Evolutionary conservation across 2,797 vertebrate genomes (phyloP).

Genomic region (Gorsachius magnificus): DNA sequence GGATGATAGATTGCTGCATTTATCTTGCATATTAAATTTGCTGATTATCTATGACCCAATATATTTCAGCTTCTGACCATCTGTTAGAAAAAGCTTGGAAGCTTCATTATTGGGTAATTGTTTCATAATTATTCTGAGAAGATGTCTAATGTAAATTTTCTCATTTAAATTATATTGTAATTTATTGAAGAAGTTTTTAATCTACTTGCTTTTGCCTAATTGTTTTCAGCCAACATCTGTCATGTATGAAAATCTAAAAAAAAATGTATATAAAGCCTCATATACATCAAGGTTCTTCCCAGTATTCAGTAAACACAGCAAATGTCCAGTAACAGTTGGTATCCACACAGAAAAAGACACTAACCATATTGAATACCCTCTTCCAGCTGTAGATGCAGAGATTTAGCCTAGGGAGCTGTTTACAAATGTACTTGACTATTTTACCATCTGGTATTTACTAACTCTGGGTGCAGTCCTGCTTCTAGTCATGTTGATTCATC

Average conservation of each 20-base stretch:
- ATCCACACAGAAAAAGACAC: conserved; percentile 27
- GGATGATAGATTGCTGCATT: conserved; percentile 35
- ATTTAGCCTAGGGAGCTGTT: conserved; percentile 34
- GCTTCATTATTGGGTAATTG: conserved; percentile 57
- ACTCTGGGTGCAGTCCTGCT: neutral
- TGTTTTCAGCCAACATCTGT: conserved; percentile 60
- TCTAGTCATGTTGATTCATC: neutral
- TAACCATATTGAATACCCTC: neutral
- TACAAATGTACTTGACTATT: conserved; percentile 24
- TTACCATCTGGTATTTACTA: conserved; percentile 56
- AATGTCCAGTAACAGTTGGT: conserved; percentile 40
- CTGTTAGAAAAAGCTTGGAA: conserved; percentile 57
- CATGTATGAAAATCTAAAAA: conserved; percentile 5
- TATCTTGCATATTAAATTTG: conserved; percentile 44
- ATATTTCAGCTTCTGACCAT: conserved; percentile 60
- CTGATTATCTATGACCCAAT: conserved; percentile 59
- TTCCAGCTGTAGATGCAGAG: conserved; percentile 58
- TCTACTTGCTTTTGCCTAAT: conserved; percentile 40
- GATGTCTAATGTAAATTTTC: conserved; percentile 29
- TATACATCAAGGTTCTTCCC: neutral
- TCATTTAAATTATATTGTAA: conserved; percentile 48
- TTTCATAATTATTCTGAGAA: conserved; percentile 61
- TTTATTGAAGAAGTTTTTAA: conserved; percentile 41
- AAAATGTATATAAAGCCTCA: neutral
- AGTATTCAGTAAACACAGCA: conserved; percentile 18